Conservation (phyloP, 2,113 vertebrate species). For the Heteronetta atricapilla region DNA sequence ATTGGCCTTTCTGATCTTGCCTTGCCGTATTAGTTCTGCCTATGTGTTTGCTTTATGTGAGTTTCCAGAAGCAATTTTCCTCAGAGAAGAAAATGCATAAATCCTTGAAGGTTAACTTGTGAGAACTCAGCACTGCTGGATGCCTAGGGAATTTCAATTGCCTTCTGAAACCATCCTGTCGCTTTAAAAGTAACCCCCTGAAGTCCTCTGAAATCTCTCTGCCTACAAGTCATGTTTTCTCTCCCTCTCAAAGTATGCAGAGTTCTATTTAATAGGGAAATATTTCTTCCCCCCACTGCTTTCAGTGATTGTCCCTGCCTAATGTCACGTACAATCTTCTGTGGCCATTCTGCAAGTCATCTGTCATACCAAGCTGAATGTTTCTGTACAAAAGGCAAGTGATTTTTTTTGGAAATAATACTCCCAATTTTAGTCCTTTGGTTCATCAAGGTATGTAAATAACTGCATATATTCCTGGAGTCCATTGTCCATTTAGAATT, state of each 20-base stretch:
- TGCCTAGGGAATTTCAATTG: conserved; percentile 61
- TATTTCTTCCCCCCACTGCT: background rate
- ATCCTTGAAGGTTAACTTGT: conserved; percentile 54
- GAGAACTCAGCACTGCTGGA: conserved; percentile 26
- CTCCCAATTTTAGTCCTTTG: background rate
- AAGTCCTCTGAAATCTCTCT: conserved; percentile 1
- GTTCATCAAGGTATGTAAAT: background rate
- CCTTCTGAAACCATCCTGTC: conserved; percentile 8
- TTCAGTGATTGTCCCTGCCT: background rate
- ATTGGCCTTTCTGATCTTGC: conserved; percentile 57
- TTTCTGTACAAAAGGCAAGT: background rate
- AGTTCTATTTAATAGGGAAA: background rate
- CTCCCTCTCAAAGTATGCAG: background rate
- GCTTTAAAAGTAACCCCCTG: conserved; percentile 20
- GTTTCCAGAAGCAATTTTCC: conserved; percentile 49
- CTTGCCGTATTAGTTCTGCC: conserved; percentile 49
- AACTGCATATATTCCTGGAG: background rate
- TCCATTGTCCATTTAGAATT: background rate
- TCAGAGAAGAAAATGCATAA: conserved; percentile 43
- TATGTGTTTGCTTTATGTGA: conserved; percentile 54
- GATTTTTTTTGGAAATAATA: background rate
- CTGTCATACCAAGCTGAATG: background rate
- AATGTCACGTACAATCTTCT: background rate
- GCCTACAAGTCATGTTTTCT: background rate
- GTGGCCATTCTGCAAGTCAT: background rate